Evolutionary conservation across 2,113 vertebrate genomes (phyloP).

Genomic region (Balaeniceps rex): DNA sequence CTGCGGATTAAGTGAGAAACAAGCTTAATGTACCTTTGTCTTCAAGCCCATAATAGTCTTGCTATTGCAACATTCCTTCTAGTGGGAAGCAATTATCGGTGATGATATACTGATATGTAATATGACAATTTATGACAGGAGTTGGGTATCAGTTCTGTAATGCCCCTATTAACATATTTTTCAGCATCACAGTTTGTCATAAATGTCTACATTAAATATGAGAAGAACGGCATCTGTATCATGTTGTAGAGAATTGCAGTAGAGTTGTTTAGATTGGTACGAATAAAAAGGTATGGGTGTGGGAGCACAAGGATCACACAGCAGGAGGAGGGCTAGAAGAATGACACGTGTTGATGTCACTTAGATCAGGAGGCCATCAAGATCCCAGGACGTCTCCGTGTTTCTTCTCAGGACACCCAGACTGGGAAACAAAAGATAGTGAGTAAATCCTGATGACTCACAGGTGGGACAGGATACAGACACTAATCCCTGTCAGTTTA

Average conservation of each 20-base stretch:
- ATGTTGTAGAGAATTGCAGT: neutral
- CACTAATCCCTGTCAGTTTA: neutral
- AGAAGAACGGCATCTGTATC: neutral
- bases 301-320: neutral
- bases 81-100: neutral
- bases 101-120: neutral
- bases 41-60: neutral
- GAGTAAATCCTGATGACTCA: neutral
- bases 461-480: neutral
- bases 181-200: neutral
- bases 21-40: neutral
- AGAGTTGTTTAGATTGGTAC: neutral
- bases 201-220: neutral
- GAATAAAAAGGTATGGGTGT: neutral
- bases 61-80: neutral
- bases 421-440: neutral
- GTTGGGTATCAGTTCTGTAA: neutral
- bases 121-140: neutral
- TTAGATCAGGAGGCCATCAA: neutral
- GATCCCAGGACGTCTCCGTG: neutral
- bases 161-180: neutral
- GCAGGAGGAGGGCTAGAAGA: neutral
- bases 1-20: neutral
- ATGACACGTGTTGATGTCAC: neutral
- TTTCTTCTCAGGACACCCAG: neutral